Percentiles rank a stretch among this genome's conserved stretches.
These are phyloP conservation scores for Falco columbarius DNA, from an alignment of 2,797 vertebrate species.

Conservation along the genomic window DNA sequence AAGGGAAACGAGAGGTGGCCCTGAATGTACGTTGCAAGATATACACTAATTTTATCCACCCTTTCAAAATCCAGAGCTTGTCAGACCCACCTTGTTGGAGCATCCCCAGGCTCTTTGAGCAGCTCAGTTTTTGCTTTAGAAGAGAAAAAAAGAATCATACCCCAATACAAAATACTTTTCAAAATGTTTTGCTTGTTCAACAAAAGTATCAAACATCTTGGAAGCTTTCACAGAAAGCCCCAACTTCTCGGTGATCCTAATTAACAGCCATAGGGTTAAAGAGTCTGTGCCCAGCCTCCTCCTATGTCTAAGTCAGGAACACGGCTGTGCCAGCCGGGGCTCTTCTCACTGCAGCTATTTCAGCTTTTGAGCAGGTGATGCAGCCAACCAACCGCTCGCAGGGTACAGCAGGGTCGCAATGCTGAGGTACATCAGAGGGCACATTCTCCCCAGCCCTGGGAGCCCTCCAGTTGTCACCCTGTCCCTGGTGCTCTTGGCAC, in stretches of 20 bases:
- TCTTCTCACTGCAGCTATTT: not conserved
- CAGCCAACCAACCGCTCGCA: not conserved
- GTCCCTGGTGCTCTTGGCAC: not conserved
- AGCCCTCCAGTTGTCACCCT: not conserved
- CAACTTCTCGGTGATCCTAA: not conserved
- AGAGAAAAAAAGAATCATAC: not conserved
- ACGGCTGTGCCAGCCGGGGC: rapidly evolving
- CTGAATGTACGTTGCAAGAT: not conserved
- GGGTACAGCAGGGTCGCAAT: not conserved
- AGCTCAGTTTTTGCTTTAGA: not conserved
- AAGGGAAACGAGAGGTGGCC: not conserved
- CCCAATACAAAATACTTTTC: not conserved
- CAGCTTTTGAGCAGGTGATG: not conserved
- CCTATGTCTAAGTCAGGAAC: not conserved
- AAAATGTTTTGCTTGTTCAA: not conserved
- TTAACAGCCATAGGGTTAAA: not conserved
- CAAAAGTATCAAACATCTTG: not conserved
- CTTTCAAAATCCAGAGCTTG: not conserved
- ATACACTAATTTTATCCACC: not conserved
- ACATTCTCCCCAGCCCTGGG: not conserved
- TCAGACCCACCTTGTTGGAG: not conserved
- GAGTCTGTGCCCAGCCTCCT: not conserved
- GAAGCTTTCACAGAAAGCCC: not conserved
- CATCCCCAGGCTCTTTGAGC: not conserved
- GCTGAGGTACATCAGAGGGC: not conserved